phyloP scores from a whole-genome alignment of 2,113 vertebrate species.

The Phoenicopterus ruber region DNA sequence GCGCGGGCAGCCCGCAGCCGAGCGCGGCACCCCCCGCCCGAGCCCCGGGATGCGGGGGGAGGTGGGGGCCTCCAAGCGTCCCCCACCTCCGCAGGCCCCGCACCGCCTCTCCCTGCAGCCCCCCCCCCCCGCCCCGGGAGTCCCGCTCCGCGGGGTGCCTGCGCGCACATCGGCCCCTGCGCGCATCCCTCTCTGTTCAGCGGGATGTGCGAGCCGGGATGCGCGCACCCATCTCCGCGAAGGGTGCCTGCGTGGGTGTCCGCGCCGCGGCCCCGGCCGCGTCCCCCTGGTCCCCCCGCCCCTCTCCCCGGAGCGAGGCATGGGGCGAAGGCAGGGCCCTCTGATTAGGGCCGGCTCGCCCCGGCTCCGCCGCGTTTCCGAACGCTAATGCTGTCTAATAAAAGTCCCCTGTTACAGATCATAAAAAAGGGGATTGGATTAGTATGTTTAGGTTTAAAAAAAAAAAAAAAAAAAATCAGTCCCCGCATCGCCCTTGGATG shows the following conservation, averaged over 20 bases:
- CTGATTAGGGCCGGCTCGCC: not conserved
- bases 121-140: not conserved
- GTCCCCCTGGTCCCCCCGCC: not conserved
- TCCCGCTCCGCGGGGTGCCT: not conserved
- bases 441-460: slow-evolving; percentile 35
- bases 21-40: not conserved
- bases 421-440: slow-evolving; percentile 64
- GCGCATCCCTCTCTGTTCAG: not conserved
- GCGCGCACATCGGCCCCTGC: not conserved
- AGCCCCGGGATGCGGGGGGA: too few relatives aligned
- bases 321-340: not conserved
- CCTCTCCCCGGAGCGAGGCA: not conserved
- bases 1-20: not conserved
- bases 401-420: slow-evolving; percentile 59
- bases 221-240: too few relatives aligned
- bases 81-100: not conserved
- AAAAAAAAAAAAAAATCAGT: not conserved
- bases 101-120: not conserved
- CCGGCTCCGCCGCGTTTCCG: slow-evolving; percentile 13
- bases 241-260: not conserved
- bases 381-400: slow-evolving; percentile 42
- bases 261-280: not conserved
- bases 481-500: not conserved
- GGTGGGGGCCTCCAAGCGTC: too few relatives aligned
- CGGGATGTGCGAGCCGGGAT: too few relatives aligned